Evolutionary conservation across 2,888 invertebrate species (phyloP), one percentile per base, ranked within the genome.

Genomic region (Glaucopsyche alexis): DNA sequence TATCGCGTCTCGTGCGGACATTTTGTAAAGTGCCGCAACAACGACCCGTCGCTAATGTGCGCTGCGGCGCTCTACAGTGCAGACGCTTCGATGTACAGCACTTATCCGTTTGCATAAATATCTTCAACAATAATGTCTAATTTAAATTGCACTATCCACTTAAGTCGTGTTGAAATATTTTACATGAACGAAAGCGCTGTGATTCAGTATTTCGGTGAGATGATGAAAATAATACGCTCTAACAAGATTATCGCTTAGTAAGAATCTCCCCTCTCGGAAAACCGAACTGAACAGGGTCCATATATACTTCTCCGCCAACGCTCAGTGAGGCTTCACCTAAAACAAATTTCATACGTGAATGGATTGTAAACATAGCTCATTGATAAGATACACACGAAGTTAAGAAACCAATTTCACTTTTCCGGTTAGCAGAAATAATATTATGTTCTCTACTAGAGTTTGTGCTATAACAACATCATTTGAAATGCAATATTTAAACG

Each of bases 1-100:
- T 91, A 92, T 92, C 91, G 88, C 90, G 88, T 85, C 90, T 90
- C 93, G 89, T 91, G 90, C 90, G 90, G 90, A 90, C 92, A 89
- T 88, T 92, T 91, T 90, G 90, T 91, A 90, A 90, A 92, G 91
- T 91, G 91, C 86, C 88, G 85, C 87, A 87, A 87, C 86, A 87
- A 82, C 80, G 84, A 83, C 84, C 80, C 84, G 80, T 79, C 79
- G 79, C 80, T 82, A 82, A 83, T 83, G 81, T 81, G 80, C 79
- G 77, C 75, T 76, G 82, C 81, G 82, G 78, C 79, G 81, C 83
- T 84, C 83, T 85, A 84, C 84, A 83, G 86, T 85, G 80, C 79
- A 84, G 83, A 82, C 80, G 79, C 80, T 80, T 80, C 81, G 80
- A 81, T 84, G 83, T 85, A 87, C 82, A 85, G 85, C 88, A 88